Conservation (phyloP, 2,888 invertebrate species). For the Koerneria pararmatus region DNA sequence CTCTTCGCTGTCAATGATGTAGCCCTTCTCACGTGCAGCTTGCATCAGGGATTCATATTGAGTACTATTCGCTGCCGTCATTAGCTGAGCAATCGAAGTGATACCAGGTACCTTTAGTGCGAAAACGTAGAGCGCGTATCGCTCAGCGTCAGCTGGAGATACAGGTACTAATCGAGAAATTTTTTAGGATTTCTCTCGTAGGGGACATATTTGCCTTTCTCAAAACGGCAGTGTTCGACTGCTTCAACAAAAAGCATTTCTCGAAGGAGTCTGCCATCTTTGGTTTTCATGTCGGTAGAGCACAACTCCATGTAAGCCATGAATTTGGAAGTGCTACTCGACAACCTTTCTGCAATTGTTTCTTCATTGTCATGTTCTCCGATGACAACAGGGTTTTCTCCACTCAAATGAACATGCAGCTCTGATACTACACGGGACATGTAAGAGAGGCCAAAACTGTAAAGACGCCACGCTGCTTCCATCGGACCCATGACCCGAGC, state of each 20-base stretch:
- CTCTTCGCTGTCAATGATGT: slow-evolving; percentile 6
- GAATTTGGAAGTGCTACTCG: neutral
- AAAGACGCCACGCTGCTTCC: no score
- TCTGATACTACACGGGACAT: no score
- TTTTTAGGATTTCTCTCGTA: slow-evolving; percentile 5
- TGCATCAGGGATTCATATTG: neutral
- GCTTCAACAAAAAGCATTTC: slow-evolving; percentile 2
- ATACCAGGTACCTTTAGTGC: neutral
- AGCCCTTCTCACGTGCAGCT: slow-evolving; percentile 8
- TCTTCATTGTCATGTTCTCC: slow-evolving; percentile 3
- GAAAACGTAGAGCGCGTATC: slow-evolving; percentile 13
- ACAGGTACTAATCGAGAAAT: neutral
- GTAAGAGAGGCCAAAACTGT: no score
- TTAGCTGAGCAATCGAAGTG: neutral
- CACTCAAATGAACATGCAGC: no score
- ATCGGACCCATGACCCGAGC: no score
- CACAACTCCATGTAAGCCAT: neutral
- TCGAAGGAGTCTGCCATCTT: neutral
- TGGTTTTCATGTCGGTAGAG: neutral
- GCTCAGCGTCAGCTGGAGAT: neutral
- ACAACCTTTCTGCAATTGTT: neutral
- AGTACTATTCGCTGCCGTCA: neutral
- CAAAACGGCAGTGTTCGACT: neutral
- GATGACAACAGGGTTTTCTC: no score
- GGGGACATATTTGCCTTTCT: neutral